Conservation (phyloP, 2,888 invertebrate species). For the Blastobasis adustella region DNA sequence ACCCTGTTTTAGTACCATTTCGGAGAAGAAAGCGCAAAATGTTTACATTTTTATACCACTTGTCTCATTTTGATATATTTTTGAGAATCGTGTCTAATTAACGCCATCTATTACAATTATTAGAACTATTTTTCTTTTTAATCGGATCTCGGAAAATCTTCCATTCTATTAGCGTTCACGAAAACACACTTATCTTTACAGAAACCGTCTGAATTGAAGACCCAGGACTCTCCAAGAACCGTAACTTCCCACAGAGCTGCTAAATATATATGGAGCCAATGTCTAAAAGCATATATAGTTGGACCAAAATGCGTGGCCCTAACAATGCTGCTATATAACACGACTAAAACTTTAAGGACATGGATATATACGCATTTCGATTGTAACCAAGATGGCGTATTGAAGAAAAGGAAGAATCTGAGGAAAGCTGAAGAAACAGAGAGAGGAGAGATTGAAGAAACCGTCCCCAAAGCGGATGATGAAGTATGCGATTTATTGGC, state of each 20-base stretch:
- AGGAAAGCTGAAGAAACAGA: conserved; percentile 18
- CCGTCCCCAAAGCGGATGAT: conserved; percentile 38
- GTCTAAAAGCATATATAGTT: conserved; percentile 51
- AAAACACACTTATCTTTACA: conserved; percentile 24
- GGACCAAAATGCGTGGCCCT: conserved; percentile 54
- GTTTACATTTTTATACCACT: too few species aligned
- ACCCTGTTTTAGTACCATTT: too few species aligned
- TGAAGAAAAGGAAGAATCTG: conserved; percentile 21
- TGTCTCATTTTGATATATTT: too few species aligned
- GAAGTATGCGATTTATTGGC: conserved; percentile 45
- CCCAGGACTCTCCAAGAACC: conserved; percentile 26
- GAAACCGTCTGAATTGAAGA: conserved; percentile 41
- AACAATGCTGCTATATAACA: conserved; percentile 43
- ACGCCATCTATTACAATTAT: too few species aligned
- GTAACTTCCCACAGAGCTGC: conserved; percentile 39
- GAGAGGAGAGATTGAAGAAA: conserved; percentile 18
- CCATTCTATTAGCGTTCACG: background rate
- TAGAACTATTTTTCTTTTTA: too few species aligned
- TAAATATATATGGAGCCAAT: conserved; percentile 45
- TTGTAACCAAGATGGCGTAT: conserved; percentile 20
- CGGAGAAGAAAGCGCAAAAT: background rate
- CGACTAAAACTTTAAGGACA: conserved; percentile 39
- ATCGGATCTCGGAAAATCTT: too few species aligned
- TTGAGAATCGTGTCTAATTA: too few species aligned
- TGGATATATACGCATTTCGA: conserved; percentile 59